Conservation (phyloP, 2,888 invertebrate genomes). For the Acrobasis suavella region DNA sequence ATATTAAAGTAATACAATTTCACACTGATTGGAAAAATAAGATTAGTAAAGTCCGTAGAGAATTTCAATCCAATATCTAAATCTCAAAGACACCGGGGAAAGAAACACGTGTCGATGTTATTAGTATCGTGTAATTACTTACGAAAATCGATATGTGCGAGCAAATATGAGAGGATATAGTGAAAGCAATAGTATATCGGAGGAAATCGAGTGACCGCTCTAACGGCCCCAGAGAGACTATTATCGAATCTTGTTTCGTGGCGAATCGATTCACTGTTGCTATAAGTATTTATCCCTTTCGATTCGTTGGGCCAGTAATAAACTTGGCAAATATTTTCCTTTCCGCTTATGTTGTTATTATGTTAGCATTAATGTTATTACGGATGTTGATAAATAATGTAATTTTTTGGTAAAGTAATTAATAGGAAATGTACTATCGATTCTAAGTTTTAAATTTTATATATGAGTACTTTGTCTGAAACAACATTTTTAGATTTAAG, state of each 20-base stretch:
- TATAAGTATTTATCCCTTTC: constrained; percentile 47
- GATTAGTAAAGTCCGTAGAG: constrained; percentile 25
- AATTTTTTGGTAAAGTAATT: constrained; percentile 12
- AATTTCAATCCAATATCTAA: constrained; percentile 37
- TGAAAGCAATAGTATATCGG: constrained; percentile 45
- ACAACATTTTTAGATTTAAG: too few species aligned
- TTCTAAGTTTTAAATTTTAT: too few species aligned
- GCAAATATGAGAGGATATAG: constrained; percentile 53
- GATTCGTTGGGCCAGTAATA: constrained; percentile 18
- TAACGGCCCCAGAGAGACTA: constrained; percentile 61
- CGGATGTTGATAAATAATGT: not conserved
- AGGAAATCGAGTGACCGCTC: constrained; percentile 61
- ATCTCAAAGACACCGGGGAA: constrained; percentile 38
- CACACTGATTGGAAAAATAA: not conserved
- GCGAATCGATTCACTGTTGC: constrained; percentile 45
- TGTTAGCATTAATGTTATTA: constrained; percentile 17
- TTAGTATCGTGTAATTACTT: constrained; percentile 63
- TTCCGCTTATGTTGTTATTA: constrained; percentile 20
- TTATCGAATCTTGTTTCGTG: constrained; percentile 58
- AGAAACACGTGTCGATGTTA: constrained; percentile 48
- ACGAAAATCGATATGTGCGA: constrained; percentile 47
- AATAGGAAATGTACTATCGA: not conserved
- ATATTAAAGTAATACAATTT: too few species aligned
- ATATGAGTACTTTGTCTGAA: too few species aligned
- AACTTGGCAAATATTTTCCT: constrained; percentile 18